Evolutionary conservation across 1,140 invertebrate genomes (phyloP).

Genomic region (Colletes gigas): DNA sequence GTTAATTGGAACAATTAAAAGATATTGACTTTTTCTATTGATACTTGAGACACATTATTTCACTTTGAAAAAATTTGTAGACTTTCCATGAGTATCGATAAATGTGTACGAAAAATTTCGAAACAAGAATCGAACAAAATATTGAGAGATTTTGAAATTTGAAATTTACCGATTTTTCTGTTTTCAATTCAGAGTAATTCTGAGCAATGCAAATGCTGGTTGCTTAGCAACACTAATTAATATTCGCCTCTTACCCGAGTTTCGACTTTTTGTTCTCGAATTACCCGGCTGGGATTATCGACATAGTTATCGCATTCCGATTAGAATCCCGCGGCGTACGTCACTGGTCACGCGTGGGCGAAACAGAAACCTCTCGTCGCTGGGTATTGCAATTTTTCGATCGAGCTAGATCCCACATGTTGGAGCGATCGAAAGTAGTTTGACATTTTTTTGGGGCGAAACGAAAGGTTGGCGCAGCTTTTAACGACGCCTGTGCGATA

Average conservation of each 20-base stretch:
- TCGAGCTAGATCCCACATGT: constrained; percentile 9
- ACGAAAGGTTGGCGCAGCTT: constrained; percentile 33
- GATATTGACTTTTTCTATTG: no score
- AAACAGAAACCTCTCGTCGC: constrained; percentile 19
- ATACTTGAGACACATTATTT: no score
- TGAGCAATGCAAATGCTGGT: neutral
- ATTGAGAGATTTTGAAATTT: no score
- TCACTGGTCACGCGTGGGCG: constrained; percentile 18
- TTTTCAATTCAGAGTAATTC: no score
- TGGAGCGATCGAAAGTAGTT: constrained; percentile 43
- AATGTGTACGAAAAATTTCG: no score
- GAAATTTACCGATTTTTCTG: no score
- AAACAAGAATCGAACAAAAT: no score
- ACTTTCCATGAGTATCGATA: no score
- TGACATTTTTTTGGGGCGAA: constrained; percentile 32
- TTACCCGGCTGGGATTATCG: constrained; percentile 1
- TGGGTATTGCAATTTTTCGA: constrained; percentile 6
- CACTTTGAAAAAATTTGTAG: no score
- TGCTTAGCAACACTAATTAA: constrained; percentile 10
- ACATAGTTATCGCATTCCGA: constrained; percentile 28
- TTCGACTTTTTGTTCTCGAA: constrained; percentile 7
- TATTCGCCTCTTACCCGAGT: constrained; percentile 10
- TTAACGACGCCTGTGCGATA: constrained; percentile 45
- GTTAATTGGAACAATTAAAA: no score
- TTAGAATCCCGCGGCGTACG: constrained; percentile 20